Evolutionary conservation across 2,888 invertebrate genomes (phyloP), one percentile per base, ranked within the genome.

Genomic region (Tricholauxania praeusta): DNA sequence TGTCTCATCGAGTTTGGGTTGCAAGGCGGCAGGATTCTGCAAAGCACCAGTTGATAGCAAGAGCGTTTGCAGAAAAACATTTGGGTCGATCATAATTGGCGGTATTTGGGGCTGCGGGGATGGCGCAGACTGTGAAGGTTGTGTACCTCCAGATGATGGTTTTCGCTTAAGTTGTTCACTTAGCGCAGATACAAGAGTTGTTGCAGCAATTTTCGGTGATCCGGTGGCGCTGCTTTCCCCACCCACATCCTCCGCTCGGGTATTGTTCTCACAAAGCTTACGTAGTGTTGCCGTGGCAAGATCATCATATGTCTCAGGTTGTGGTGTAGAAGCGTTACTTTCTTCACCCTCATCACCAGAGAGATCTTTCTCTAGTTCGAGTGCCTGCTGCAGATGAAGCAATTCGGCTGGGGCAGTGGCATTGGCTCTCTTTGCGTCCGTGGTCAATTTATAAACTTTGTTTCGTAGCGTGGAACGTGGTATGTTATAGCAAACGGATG

Each of bases 391-490:
- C 75, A 82, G 48, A 14, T 80, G 81, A 22, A 79, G 75, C 69
- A 76, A 76, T 72, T 81, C 78, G 71, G 79, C 72, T 53, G 81
- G 77, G 70, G 81, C 74, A 65, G 74, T 73, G 71, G 77, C 76
- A 65, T 79, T 78, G 90, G 91, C 93, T 79, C 92, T 90, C 83
- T 91, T 91, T 67, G 91, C 90, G 81, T 94, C 94, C 88, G 92
- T 89, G 8, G 80, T 79, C 83, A 94, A 89, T 87, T 96, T 96
- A 90, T 94, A 94, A 85, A 95, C 96, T 89, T 99, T 99, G 89
- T 98, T 99, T 76, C 98, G 92, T 67, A 99, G 91, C 39, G 98
- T 98, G 78, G 98, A 97, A 78, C 98, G 91, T 10, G 98, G 98
- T 85, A 98, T 97, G 81, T 97, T 97, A 88, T 99, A 99, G 81